Evolutionary conservation across 2,113 vertebrate species (phyloP).

Genomic region (Megatriorchis doriae): DNA sequence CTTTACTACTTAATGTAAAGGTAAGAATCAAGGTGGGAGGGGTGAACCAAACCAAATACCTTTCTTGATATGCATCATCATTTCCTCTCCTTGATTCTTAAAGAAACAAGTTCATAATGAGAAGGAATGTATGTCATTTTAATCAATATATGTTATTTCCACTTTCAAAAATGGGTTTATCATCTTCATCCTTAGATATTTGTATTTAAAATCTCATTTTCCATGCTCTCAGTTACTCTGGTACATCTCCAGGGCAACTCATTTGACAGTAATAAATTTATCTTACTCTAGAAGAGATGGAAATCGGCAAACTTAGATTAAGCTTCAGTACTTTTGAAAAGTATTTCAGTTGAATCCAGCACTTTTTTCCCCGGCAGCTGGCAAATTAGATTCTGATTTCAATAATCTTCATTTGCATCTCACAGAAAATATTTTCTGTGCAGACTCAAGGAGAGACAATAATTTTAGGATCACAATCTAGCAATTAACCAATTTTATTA

Average conservation of each 20-base stretch:
- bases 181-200: not conserved
- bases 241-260: not conserved
- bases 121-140: not conserved
- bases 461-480: constrained; percentile 11
- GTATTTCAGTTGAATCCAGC: not conserved
- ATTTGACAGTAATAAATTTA: not conserved
- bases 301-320: not conserved
- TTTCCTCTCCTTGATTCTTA: not conserved
- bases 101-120: not conserved
- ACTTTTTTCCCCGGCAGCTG: not conserved
- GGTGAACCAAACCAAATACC: not conserved
- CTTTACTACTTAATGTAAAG: not conserved
- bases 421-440: constrained; percentile 8
- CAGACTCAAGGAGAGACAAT: not conserved
- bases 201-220: not conserved
- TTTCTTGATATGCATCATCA: not conserved
- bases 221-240: not conserved
- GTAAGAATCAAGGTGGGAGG: not conserved
- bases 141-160: not conserved
- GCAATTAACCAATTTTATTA: not conserved
- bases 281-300: not conserved
- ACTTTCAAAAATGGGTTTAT: not conserved
- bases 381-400: constrained; percentile 26
- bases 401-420: constrained; percentile 15
- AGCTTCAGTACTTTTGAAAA: not conserved